These are phyloP conservation scores for Channa striata DNA, from an alignment of 2,797 vertebrate species.

Conservation along the genomic window DNA sequence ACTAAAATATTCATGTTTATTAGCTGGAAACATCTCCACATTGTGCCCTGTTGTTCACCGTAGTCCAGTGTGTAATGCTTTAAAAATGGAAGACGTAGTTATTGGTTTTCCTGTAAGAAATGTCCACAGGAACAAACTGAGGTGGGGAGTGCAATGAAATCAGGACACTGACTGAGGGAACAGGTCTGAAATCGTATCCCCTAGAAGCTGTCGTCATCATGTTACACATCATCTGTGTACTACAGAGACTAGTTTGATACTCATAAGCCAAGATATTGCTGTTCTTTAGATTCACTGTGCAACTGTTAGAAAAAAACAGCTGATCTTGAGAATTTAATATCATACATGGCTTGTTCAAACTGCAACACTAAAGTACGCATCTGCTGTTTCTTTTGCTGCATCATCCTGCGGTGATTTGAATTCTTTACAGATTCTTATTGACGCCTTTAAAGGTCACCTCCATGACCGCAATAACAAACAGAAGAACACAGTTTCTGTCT, in stretches of 20 bases:
- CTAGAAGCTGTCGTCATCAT: constrained; percentile 14
- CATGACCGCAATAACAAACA: constrained; percentile 21
- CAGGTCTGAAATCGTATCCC: constrained; percentile 22
- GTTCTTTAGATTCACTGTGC: not conserved
- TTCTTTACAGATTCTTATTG: constrained; percentile 10
- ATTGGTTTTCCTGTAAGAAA: not conserved
- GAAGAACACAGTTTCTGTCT: constrained; percentile 17
- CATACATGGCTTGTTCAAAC: not conserved
- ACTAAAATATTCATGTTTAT: no score
- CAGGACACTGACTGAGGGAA: not conserved
- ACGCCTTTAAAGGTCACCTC: constrained; percentile 10
- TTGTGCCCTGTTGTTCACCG: not conserved
- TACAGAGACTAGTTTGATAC: constrained; percentile 7
- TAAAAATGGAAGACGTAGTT: not conserved
- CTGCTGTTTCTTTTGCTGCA: constrained; percentile 2
- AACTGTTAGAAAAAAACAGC: not conserved
- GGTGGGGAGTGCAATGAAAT: constrained; percentile 5
- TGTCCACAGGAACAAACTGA: not conserved
- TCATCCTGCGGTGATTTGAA: not conserved
- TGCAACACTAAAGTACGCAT: not conserved
- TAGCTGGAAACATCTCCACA: no score
- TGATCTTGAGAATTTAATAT: not conserved
- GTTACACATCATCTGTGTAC: not conserved
- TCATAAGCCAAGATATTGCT: constrained; percentile 5
- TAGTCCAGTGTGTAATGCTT: not conserved